Conservation (phyloP, 2,797 vertebrate genomes). For the Geotria australis region DNA sequence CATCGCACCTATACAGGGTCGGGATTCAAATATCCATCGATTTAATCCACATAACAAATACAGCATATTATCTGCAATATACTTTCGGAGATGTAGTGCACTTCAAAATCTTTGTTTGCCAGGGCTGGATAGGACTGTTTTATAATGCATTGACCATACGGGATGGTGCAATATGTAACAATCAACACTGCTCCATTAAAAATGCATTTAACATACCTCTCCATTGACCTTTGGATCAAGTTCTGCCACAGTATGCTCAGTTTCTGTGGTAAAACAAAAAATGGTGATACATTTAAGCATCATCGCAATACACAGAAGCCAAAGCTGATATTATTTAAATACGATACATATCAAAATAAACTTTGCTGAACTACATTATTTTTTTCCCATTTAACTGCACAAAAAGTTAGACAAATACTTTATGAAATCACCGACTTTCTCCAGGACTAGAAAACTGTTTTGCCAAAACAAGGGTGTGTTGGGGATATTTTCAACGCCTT, state of each 20-base stretch:
- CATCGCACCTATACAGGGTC: no score
- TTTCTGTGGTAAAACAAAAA: slow-evolving; percentile 17
- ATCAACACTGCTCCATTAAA: no score
- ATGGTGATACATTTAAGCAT: background rate
- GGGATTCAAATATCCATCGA: no score
- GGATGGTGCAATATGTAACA: no score
- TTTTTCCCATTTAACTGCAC: no score
- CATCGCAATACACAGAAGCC: background rate
- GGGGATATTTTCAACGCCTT: background rate
- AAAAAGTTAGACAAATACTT: background rate
- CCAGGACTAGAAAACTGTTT: slow-evolving; percentile 1
- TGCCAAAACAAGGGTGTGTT: background rate
- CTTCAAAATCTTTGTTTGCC: no score
- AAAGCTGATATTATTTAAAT: background rate
- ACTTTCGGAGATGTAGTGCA: no score
- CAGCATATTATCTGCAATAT: no score
- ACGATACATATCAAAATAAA: slow-evolving; percentile 1
- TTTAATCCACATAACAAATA: no score
- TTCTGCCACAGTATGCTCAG: slow-evolving; percentile 59
- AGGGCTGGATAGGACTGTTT: no score
- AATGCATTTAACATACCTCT: slow-evolving; percentile 19
- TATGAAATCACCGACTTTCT: slow-evolving; percentile 1
- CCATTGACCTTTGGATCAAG: slow-evolving; percentile 44
- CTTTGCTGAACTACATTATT: background rate
- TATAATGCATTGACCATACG: no score